These are phyloP conservation scores for Calliphora vomitoria DNA, from an alignment of 2,888 invertebrate species.

Conservation along the genomic window DNA sequence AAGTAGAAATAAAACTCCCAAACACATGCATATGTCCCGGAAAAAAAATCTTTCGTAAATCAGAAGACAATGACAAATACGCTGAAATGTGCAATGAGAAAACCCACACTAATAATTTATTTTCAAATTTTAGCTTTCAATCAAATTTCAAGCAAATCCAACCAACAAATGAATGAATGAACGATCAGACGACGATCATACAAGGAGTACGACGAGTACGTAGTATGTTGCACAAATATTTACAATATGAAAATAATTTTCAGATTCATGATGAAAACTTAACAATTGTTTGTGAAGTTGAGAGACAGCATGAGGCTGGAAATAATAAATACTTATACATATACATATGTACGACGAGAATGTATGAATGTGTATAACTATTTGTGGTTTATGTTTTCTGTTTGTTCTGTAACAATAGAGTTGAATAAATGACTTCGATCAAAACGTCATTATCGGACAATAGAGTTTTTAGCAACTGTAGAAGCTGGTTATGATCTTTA, in stretches of 20 bases:
- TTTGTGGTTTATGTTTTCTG: not conserved
- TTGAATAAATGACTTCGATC: slow-evolving; percentile 72
- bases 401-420: slow-evolving; percentile 54
- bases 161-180: slow-evolving; percentile 16
- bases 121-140: slow-evolving; percentile 71
- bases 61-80: slow-evolving; percentile 70
- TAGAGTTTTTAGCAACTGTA: slow-evolving; percentile 72
- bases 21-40: slow-evolving; percentile 43
- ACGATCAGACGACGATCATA: not conserved
- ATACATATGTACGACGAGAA: not conserved
- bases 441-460: slow-evolving; percentile 73
- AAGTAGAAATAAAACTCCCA: slow-evolving; percentile 20
- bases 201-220: slow-evolving; percentile 13
- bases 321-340: not conserved
- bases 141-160: slow-evolving; percentile 59
- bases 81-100: slow-evolving; percentile 67
- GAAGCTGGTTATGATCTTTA: slow-evolving; percentile 68
- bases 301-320: slow-evolving; percentile 58
- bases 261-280: slow-evolving; percentile 59
- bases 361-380: too few species aligned
- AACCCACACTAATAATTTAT: slow-evolving; percentile 70
- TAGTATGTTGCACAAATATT: slow-evolving; percentile 59
- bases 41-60: slow-evolving; percentile 35
- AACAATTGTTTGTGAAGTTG: slow-evolving; percentile 55
- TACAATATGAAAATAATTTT: slow-evolving; percentile 52